A percentile compares a stretch with the other conserved stretches of the same genome.
phyloP scores from a whole-genome alignment of 2,797 vertebrate genomes.

The Florisuga fusca region DNA sequence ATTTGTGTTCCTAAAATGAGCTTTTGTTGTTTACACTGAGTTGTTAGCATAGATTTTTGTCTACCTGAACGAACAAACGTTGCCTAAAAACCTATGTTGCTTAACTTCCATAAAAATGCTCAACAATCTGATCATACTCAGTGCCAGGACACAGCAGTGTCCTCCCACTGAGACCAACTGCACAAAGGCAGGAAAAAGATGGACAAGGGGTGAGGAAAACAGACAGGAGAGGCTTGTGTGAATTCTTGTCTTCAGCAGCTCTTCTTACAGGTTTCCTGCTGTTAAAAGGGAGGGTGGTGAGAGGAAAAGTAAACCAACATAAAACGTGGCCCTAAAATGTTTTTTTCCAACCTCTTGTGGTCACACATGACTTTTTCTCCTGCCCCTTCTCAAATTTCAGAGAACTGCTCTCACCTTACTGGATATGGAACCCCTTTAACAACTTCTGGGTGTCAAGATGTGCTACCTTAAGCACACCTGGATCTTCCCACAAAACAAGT shows the following conservation, averaged over 20 bases:
- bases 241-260: background rate
- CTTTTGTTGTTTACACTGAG: slow-evolving; percentile 4
- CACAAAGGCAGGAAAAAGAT: background rate
- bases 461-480: background rate
- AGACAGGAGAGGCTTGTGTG: background rate
- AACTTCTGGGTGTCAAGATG: accelerated
- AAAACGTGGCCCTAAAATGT: background rate
- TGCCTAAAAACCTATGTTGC: background rate
- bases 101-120: background rate
- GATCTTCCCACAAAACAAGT: background rate
- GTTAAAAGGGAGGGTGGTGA: background rate
- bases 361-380: background rate
- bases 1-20: background rate
- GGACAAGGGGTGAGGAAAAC: background rate
- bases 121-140: background rate
- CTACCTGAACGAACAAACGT: background rate
- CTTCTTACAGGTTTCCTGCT: background rate
- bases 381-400: background rate
- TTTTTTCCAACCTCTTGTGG: background rate
- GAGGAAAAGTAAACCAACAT: background rate
- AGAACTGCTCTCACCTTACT: background rate
- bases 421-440: background rate
- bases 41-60: slow-evolving; percentile 37
- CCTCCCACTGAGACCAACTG: background rate
- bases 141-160: background rate